These are phyloP conservation scores for Meriones psammophilus DNA, from an alignment of 2,797 vertebrate species.

Conservation along the genomic window DNA sequence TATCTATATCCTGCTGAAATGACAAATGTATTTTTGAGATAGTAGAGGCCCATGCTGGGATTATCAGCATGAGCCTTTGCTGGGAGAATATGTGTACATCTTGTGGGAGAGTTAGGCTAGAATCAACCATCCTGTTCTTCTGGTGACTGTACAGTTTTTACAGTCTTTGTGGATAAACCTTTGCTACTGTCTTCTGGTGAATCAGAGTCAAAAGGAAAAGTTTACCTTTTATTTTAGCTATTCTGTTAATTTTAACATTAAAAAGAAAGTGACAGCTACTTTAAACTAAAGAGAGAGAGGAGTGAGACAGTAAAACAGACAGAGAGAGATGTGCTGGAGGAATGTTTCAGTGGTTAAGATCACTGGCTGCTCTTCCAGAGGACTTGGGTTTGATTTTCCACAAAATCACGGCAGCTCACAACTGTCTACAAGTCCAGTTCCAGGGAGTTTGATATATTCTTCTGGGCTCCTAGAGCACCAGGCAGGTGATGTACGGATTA, in stretches of 20 bases:
- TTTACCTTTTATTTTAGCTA: background rate
- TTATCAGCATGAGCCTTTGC: background rate
- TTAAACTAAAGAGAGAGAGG: background rate
- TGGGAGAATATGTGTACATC: background rate
- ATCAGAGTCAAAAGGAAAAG: slow-evolving; percentile 27
- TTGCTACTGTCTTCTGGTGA: slow-evolving; percentile 64
- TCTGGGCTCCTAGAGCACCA: background rate
- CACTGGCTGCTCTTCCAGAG: background rate
- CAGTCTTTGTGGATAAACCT: slow-evolving; percentile 26
- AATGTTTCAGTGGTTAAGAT: background rate
- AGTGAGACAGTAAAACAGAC: too few relatives aligned
- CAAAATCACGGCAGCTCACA: background rate
- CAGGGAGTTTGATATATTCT: background rate
- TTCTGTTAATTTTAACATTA: slow-evolving; percentile 59
- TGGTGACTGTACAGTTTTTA: slow-evolving; percentile 1
- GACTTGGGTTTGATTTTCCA: too few relatives aligned
- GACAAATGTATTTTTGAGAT: background rate
- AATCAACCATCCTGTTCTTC: slow-evolving; percentile 21
- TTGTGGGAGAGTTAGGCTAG: background rate
- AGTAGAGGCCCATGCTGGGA: background rate
- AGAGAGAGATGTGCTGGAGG: too few relatives aligned
- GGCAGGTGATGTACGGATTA: background rate
- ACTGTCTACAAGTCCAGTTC: background rate
- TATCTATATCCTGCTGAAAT: slow-evolving; percentile 16
- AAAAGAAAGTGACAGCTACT: slow-evolving; percentile 5